Percentiles rank a stretch among this genome's conserved stretches.
Evolutionary conservation across 2,113 vertebrate genomes (phyloP).

Genomic region (Terrapene triunguis): DNA sequence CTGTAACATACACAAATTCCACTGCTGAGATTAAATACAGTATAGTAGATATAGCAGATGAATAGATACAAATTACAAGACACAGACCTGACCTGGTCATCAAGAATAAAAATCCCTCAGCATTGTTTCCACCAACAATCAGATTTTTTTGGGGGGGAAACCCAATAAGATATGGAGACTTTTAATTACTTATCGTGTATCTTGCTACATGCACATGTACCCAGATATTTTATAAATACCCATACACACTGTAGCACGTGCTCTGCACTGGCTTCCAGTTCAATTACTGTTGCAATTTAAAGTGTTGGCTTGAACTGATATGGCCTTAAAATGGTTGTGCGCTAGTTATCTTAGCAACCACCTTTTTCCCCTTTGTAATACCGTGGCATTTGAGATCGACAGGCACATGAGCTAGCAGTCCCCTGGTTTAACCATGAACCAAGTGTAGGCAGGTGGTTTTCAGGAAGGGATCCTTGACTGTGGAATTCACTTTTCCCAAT

Average conservation of each 20-base stretch:
- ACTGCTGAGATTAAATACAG: conserved; percentile 1
- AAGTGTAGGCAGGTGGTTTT: neutral
- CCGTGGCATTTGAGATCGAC: neutral
- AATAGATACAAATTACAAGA: neutral
- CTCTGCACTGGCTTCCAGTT: neutral
- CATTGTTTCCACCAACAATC: neutral
- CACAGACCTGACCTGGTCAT: neutral
- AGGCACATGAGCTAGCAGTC: neutral
- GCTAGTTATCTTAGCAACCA: neutral
- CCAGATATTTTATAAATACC: neutral
- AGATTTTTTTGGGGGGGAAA: neutral
- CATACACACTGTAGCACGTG: neutral
- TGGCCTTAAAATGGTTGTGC: neutral
- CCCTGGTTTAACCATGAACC: neutral
- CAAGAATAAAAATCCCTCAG: neutral
- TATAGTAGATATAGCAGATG: neutral
- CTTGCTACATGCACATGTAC: neutral
- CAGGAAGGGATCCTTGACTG: neutral
- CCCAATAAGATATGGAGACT: neutral
- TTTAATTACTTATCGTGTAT: neutral
- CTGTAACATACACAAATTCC: neutral
- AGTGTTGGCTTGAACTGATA: neutral
- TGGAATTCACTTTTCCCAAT: neutral
- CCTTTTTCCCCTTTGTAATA: rapidly evolving
- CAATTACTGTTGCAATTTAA: neutral